These are phyloP conservation scores for Trematocara nigrifrons DNA, from an alignment of 2,113 vertebrate genomes.

Conservation along the genomic window DNA sequence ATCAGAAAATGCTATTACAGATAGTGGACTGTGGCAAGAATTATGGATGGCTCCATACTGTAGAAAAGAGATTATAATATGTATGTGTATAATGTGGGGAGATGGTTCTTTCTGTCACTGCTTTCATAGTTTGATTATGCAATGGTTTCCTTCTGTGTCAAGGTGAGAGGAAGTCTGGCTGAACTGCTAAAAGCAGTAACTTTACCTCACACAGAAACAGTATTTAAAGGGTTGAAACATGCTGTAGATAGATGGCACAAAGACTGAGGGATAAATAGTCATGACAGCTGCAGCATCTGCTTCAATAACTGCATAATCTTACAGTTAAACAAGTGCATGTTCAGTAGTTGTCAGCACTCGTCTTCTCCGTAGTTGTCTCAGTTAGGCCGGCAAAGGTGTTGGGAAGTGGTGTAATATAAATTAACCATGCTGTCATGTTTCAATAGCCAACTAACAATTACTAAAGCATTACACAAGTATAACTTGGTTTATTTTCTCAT, in stretches of 20 bases:
- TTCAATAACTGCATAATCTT: constrained; percentile 23
- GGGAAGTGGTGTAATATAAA: constrained; percentile 54
- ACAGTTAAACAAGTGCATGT: constrained; percentile 36
- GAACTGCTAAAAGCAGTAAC: constrained; percentile 15
- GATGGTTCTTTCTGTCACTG: constrained; percentile 5
- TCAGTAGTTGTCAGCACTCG: constrained; percentile 34
- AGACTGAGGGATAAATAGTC: neutral
- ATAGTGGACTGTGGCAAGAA: neutral
- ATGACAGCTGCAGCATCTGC: constrained; percentile 16
- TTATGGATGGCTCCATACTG: neutral
- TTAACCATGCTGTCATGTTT: constrained; percentile 60
- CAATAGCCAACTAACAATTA: constrained; percentile 65
- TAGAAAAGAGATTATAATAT: constrained; percentile 2
- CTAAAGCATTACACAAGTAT: constrained; percentile 58
- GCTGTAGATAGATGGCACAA: neutral
- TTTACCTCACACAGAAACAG: constrained; percentile 48
- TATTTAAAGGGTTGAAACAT: constrained; percentile 35
- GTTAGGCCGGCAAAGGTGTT: constrained; percentile 7
- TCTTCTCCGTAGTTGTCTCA: constrained; percentile 26
- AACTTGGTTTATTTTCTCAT: constrained; percentile 45
- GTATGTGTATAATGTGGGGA: constrained; percentile 2
- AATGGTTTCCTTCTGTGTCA: constrained; percentile 22
- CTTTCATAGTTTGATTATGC: constrained; percentile 32
- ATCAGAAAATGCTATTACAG: neutral
- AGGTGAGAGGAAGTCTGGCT: constrained; percentile 15